Evolutionary conservation across 2,113 vertebrate genomes (phyloP).

Genomic region (Mus spicilegus): DNA sequence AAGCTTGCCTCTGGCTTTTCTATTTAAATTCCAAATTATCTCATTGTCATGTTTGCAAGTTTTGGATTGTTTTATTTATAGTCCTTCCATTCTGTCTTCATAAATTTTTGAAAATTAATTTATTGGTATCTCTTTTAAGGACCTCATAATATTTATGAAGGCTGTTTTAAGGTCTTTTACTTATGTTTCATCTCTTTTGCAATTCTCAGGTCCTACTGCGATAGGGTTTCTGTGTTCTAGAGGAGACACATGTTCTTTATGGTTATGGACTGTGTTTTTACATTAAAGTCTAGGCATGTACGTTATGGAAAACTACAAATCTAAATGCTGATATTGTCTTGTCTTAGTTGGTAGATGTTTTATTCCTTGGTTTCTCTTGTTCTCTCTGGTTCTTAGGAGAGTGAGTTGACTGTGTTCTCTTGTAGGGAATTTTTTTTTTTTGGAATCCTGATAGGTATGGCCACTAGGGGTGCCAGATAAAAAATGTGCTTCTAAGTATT

Average conservation of each 20-base stretch:
- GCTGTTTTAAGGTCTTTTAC: neutral
- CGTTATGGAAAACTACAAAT: neutral
- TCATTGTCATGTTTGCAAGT: neutral
- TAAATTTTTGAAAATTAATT: neutral
- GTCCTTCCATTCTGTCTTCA: neutral
- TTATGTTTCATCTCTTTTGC: neutral
- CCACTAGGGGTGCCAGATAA: neutral
- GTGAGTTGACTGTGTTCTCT: neutral
- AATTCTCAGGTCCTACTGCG: neutral
- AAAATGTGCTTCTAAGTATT: neutral
- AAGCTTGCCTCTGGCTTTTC: neutral
- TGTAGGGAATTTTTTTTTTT: neutral
- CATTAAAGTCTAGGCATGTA: neutral
- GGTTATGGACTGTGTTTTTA: neutral
- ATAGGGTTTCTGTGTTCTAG: neutral
- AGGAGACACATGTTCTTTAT: neutral
- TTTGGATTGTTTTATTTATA: neutral
- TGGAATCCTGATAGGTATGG: neutral
- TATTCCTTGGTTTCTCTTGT: neutral
- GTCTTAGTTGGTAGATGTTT: neutral
- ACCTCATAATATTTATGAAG: neutral
- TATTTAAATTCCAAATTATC: neutral
- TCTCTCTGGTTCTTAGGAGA: neutral
- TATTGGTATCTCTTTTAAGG: neutral
- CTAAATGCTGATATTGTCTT: neutral